These are phyloP conservation scores for Drosophila maculinotata DNA, from an alignment of 2,888 invertebrate species.

Conservation along the genomic window DNA sequence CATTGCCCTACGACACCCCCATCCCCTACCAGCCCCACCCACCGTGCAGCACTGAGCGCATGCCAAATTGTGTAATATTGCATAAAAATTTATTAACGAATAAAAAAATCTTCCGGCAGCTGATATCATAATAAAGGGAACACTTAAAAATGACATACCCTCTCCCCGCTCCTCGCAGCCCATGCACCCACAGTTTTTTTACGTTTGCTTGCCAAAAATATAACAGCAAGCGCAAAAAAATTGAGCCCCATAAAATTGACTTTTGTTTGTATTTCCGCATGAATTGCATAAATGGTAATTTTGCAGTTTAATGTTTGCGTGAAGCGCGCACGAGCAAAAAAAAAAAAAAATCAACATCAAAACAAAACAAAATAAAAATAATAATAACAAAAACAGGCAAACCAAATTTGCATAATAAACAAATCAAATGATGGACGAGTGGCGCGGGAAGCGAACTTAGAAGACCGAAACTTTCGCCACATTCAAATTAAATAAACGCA, in stretches of 20 bases:
- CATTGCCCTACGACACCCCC: not conserved
- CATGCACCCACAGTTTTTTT: slow-evolving; percentile 9
- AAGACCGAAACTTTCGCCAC: slow-evolving; percentile 40
- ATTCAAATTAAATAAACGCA: slow-evolving; percentile 75
- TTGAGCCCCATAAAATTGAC: slow-evolving; percentile 72
- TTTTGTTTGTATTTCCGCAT: slow-evolving; percentile 82
- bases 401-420: slow-evolving; percentile 78
- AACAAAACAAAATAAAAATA: slow-evolving; percentile 26
- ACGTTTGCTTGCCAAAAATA: slow-evolving; percentile 32
- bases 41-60: slow-evolving; percentile 2
- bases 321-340: slow-evolving; percentile 31
- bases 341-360: slow-evolving; percentile 9
- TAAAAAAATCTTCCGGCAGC: slow-evolving; percentile 73
- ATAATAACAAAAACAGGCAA: slow-evolving; percentile 37
- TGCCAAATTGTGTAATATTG: slow-evolving; percentile 76
- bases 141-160: slow-evolving; percentile 72
- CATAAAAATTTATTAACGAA: slow-evolving; percentile 78
- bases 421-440: slow-evolving; percentile 66
- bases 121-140: slow-evolving; percentile 78
- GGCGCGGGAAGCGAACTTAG: slow-evolving; percentile 52
- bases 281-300: slow-evolving; percentile 82
- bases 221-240: slow-evolving; percentile 33
- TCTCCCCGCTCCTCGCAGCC: slow-evolving; percentile 7
- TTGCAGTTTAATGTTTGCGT: slow-evolving; percentile 77
- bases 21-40: not conserved